These are phyloP conservation scores for Hartigia nigra DNA, from an alignment of 2,888 invertebrate species.

Conservation along the genomic window DNA sequence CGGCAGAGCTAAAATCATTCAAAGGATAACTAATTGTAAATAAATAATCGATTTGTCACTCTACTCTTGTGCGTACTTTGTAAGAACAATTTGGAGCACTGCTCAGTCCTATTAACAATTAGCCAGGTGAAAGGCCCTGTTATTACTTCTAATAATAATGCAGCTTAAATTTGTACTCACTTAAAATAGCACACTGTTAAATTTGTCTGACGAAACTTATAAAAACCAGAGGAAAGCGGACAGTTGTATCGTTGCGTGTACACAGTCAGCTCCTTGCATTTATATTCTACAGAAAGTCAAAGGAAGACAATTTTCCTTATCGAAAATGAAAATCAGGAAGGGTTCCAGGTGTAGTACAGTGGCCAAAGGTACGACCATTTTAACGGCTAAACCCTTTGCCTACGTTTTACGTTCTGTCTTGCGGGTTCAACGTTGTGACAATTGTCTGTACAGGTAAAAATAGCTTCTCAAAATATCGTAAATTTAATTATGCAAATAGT, in stretches of 20 bases:
- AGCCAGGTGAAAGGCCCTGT: conserved; percentile 24
- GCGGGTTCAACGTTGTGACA: conserved; percentile 34
- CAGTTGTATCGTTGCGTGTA: neutral
- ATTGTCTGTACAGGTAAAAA: conserved; percentile 38
- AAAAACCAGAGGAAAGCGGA: neutral
- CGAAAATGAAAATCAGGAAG: conserved; percentile 31
- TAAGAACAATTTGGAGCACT: conserved; percentile 3
- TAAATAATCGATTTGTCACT: conserved; percentile 34
- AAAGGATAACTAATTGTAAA: conserved; percentile 35
- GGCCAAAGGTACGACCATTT: conserved; percentile 30
- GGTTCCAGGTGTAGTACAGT: conserved; percentile 24
- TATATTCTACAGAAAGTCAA: neutral
- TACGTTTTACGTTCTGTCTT: conserved; percentile 31
- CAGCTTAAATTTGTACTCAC: conserved; percentile 33
- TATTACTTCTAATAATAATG: conserved; percentile 33
- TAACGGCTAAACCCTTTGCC: conserved; percentile 37
- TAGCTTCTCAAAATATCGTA: neutral
- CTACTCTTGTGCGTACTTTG: conserved; percentile 13
- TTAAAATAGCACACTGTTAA: conserved; percentile 34
- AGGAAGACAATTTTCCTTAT: neutral
- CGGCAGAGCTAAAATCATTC: neutral
- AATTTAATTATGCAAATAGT: neutral
- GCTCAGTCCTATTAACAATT: conserved; percentile 13
- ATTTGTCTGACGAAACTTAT: conserved; percentile 6
- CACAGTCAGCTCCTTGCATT: neutral